Base-by-base conservation (phyloP, 1,140 invertebrate genomes). In the Eubasilissa regina region DNA sequence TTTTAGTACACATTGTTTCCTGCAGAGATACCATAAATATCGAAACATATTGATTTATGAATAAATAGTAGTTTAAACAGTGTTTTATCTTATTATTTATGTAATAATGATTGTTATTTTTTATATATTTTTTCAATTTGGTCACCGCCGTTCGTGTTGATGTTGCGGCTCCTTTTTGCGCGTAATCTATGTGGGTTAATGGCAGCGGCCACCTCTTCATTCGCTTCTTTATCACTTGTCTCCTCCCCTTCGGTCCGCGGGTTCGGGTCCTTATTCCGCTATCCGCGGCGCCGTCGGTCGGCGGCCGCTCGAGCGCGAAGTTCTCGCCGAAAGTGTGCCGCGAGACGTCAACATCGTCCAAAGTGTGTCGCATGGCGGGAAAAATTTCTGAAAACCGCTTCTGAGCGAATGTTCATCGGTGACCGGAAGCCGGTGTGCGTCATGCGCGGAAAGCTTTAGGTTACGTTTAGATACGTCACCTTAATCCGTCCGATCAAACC, bases 361-460 rank as follows among this genome's bases (percentile, higher is more conserved):
- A 70, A 70, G 66, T 70, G 66, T 70, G 66, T 51, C 66, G 66
- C 66, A 15, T 21, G 12, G 66, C 66, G 66, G 66, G 66, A 70
- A 70, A 70, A 51, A 48, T 70, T 4, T 48, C 44, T 48, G 66
- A 47, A 48, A 70, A 45, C 64, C 64, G 64, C 64, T 68, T 64
- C 64, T 21, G 43, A 45, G 64, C 64, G 19, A 68, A 68, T 68
- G 45, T 17, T 21, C 66, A 48, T 15, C 17, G 66, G 17, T 13
- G 45, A 51, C 66, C 66, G 66, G 47, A 70, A 70, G 45, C 44
- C 60, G 19, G 19, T 6, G 17, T 70, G 66, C 66, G 66, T 70
- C 66, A 53, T 51, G 66, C 44, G 44, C 44, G 64, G 64, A 19
- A 45, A 68, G 64, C 60, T 66, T 43, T 44, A 12, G 43, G 35